Base-by-base conservation (phyloP, 2,113 vertebrate genomes). In the Nycticebus coucang region DNA sequence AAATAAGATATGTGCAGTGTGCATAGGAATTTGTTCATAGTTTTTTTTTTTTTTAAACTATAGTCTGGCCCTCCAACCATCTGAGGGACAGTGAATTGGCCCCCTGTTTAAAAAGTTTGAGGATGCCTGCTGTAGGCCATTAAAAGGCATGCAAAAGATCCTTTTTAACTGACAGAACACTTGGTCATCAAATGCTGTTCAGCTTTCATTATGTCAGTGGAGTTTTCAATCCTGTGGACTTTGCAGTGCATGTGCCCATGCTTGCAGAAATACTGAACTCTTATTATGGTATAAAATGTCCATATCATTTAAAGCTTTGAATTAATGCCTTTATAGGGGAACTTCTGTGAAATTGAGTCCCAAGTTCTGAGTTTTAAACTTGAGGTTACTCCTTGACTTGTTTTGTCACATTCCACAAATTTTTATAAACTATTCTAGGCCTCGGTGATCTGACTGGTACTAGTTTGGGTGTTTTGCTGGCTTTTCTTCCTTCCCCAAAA, bases 191-290 rank as follows among this genome's bases (percentile, higher is more conserved):
- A 59, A 57, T 21, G 26, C 59, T 45, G 19, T 69, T 92, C 81
- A 71, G 0, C 78, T 92, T 87, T 60, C 74, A 82, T 66, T 66
- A 41, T 45, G 50, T 91, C 79, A 92, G 9, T 10, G n/a, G n/a
- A 62, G 35, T 81, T 83, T 95, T 96, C 77, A 86, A 11, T 41
- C 80, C 71, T 30, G 33, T 30, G 89, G 53, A 74, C 21, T 79
- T 75, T 28, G 80, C 35, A 64, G 66, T 78, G 30, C 45, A 64
- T 13, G n/a, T 50, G 55, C 30, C 72, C 59, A 37, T 59, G 35
- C n/a, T 28, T 62, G 87, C 88, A 95, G 81, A 93, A 90, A 88
- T 81, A 88, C 10, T 4, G 17, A 96, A 75, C 72, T 71, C 77
- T 33, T 33, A 37, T n/a, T 68, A 90, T 4, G 66, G n/a, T 60